Evolutionary conservation across 2,113 vertebrate species (phyloP).

Genomic region (Ceuthmochares aereus): DNA sequence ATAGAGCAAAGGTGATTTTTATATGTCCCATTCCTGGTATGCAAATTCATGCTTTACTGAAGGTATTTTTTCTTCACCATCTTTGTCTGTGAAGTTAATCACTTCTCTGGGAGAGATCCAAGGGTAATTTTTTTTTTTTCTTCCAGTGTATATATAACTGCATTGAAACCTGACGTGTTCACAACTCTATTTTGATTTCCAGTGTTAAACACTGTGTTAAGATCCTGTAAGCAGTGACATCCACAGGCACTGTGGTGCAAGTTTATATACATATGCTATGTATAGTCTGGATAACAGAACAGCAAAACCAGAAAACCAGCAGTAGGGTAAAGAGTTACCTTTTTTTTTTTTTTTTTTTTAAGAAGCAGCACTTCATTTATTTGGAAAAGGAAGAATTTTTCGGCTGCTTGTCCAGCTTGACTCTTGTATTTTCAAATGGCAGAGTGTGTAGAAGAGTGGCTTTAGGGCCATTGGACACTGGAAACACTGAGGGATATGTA

Average conservation of each 20-base stretch:
- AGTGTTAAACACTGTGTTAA: background rate
- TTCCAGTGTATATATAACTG: background rate
- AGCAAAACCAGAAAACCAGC: background rate
- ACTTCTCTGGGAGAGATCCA: background rate
- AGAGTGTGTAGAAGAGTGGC: background rate
- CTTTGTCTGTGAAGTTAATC: background rate
- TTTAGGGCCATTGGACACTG: background rate
- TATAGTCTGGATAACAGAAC: fast-evolving
- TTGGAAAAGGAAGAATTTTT: background rate
- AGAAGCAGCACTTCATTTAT: background rate
- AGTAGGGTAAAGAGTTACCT: background rate
- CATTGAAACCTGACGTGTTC: background rate
- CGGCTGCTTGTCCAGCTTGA: background rate
- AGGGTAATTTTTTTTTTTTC: background rate
- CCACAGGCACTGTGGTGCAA: background rate
- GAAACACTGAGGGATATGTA: background rate
- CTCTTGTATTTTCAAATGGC: background rate
- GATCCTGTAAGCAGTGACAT: background rate
- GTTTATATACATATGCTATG: background rate
- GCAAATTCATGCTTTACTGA: background rate
- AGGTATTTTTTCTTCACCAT: background rate
- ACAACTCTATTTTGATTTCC: background rate
- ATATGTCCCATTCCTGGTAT: background rate
- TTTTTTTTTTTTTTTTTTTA: background rate
- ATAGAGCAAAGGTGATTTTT: background rate